Base-by-base conservation (phyloP, 2,113 vertebrate species). In the Pholis gunnellus region DNA sequence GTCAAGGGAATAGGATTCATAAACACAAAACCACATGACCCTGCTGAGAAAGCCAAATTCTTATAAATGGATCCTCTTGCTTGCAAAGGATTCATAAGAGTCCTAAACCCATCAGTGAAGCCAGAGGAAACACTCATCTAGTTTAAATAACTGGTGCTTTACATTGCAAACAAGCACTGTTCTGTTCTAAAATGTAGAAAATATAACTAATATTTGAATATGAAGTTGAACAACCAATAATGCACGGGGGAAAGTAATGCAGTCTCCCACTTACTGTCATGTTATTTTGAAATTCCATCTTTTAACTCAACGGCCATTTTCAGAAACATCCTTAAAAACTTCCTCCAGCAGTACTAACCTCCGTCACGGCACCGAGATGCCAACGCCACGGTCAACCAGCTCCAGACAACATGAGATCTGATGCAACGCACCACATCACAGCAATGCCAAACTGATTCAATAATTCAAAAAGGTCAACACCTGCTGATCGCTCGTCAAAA, bases 1-100 rank as follows among this genome's bases (percentile, higher is more conserved):
- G 88, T 89, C 83, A 90, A 77, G 81, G 86, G 89, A 93, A 90
- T 74, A 73, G 85, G 83, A 74, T 88, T 87, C 75, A 86, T 90
- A 86, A 92, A 90, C 89, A 85, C 72, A 85, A 71, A 87, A 74
- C 89, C 90, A 66, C 81, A 77, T 70, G 72, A 79, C 68, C 79
- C 78, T 76, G 69, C 68, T 85, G 84, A 87, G 76, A 89, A 89
- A 89, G 75, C 84, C 79, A 82, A 69, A 78, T 84, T 91, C 87
- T 88, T 89, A 90, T 82, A 88, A 87, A 83, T 74, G 81, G 77
- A 76, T 74, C 76, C 29, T 84, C 87, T 73, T 81, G 59, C 79
- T 72, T 42, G 46, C 57, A 71, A 73, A 69, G 57, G 7, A 82
- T 54, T 59, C 13, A 52, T 18, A 42, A 22, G 14, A 78, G 79